Evolutionary conservation across 2,888 invertebrate species (phyloP), one percentile per base, ranked within the genome.

Genomic region (Prenolepis imparis): DNA sequence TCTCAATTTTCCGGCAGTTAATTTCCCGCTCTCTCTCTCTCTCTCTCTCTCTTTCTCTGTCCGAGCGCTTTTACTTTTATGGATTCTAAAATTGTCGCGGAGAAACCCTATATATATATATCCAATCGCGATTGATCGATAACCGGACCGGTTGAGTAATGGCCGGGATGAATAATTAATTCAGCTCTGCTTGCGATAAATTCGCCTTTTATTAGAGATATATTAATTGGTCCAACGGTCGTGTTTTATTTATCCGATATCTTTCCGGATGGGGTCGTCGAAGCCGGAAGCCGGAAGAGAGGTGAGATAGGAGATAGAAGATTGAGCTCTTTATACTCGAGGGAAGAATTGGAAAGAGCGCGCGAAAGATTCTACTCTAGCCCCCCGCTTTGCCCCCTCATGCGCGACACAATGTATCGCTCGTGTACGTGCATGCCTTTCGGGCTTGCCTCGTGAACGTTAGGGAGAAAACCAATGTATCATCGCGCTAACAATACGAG

Each of bases 401-500:
- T 48, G 28, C 36, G 55, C 44, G 83, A 74, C 81, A 74, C 81
- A 81, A 64, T 87, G 78, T 70, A 82, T 81, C 74, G 80, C 21
- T 67, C 64, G 24, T 63, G 63, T 75, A 44, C 9, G 32, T 80
- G 64, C 48, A 55, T 18, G 52, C 72, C 68, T 70, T 70, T 41
- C 72, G 41, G 61, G 48, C 70, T 78, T 84, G 87, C 72, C 72
- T 83, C 77, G 84, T 78, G 74, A 87, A 81, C 83, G 86, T 86
- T 74, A 64, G 84, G 75, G 84, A 75, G 63, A 87, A 87, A 86
- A 83, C 84, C 90, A 84, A 90, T 90, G 90, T 90, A 90, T 89
- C 90, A 88, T 90, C 85, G 77, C 28, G 85, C 86, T 87, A 90
- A 90, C 90, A 90, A 90, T 89, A 83, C 89, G 18, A 72, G 70